Conservation (phyloP, 2,797 vertebrate genomes). For the Pantherophis alleghaniensis region DNA sequence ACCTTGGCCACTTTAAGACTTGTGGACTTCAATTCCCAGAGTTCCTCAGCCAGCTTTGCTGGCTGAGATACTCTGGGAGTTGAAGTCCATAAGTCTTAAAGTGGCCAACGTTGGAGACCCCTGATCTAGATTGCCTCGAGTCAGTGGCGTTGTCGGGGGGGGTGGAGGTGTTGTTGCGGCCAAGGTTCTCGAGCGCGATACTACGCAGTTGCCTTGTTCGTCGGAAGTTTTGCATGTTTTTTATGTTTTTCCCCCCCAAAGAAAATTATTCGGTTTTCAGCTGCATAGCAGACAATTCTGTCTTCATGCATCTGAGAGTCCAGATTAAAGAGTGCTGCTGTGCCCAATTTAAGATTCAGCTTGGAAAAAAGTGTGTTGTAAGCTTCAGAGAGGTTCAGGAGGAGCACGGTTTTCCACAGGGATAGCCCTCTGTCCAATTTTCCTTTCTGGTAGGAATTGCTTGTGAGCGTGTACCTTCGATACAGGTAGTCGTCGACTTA, state of each 20-base stretch:
- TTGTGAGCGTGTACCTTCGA: not conserved
- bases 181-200: no score
- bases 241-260: no score
- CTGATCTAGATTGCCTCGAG: not conserved
- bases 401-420: not conserved
- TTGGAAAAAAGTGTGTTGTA: not conserved
- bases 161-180: no score
- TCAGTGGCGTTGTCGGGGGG: fast-evolving
- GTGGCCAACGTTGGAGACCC: no score
- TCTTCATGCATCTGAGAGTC: not conserved
- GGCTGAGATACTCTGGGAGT: no score
- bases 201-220: not conserved
- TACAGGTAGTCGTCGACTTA: not conserved
- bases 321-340: not conserved
- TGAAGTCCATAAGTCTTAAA: no score
- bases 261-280: not conserved
- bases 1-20: no score
- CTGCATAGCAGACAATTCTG: not conserved
- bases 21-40: no score
- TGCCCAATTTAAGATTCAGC: not conserved
- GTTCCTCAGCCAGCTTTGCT: no score
- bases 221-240: not conserved
- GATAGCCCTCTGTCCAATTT: not conserved
- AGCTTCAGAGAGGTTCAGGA: not conserved
- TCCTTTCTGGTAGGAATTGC: not conserved